Conservation (phyloP, 1,140 invertebrate genomes). For the Mizuhopecten yessoensis region DNA sequence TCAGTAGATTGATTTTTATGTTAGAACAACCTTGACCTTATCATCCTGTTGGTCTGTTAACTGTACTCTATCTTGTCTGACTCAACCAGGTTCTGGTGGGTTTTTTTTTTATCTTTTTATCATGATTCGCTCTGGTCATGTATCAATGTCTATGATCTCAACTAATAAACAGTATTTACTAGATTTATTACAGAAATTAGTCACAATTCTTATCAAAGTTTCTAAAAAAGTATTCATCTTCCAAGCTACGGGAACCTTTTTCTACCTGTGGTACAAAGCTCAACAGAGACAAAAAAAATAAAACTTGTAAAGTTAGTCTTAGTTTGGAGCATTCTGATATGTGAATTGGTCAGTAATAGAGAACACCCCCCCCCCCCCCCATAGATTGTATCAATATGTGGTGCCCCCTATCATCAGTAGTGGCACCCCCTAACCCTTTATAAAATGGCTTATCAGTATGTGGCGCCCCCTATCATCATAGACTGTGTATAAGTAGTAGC, state of each 20-base stretch:
- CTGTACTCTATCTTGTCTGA: neutral
- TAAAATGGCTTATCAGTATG: too few species aligned
- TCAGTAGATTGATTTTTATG: neutral
- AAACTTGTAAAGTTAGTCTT: too few species aligned
- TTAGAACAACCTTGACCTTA: neutral
- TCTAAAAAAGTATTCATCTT: too few species aligned
- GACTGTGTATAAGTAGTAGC: neutral
- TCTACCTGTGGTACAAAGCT: too few species aligned
- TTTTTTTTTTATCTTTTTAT: neutral
- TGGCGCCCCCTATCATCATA: neutral
- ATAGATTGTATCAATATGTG: neutral
- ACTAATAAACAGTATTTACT: neutral
- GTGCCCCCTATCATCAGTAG: neutral
- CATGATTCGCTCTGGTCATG: neutral
- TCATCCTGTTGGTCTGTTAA: neutral
- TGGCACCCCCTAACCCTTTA: neutral
- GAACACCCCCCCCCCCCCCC: too few species aligned
- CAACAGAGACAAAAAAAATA: too few species aligned
- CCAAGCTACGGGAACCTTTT: too few species aligned
- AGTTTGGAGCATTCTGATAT: too few species aligned
- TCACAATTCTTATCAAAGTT: neutral
- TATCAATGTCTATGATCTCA: neutral
- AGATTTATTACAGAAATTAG: neutral
- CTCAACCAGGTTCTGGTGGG: neutral
- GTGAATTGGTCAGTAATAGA: too few species aligned